A percentile compares a stretch with the other conserved stretches of the same genome.
Conservation (phyloP, 2,797 vertebrate species). For the Huso huso region DNA sequence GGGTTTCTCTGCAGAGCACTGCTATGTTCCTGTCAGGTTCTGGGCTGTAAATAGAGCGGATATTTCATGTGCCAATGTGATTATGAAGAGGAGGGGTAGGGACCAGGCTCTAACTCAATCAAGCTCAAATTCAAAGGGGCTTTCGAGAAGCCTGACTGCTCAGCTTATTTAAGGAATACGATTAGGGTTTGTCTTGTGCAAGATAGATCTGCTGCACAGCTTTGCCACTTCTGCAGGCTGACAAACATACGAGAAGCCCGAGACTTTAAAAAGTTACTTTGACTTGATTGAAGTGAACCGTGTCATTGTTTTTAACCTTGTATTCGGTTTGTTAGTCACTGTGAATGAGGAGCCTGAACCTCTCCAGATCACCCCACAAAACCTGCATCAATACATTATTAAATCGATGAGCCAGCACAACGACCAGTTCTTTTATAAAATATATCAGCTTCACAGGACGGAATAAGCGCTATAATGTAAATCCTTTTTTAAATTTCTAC, state of each 20-base stretch:
- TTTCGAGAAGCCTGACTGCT: constrained; percentile 6
- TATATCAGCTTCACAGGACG: too few species aligned
- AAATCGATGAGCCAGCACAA: too few species aligned
- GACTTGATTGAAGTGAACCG: background rate
- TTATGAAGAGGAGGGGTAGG: constrained; percentile 10
- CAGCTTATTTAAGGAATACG: constrained; percentile 24
- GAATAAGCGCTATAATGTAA: too few species aligned
- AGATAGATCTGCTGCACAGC: constrained; percentile 25
- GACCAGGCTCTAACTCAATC: constrained; percentile 18
- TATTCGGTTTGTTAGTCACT: too few species aligned
- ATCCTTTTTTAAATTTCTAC: too few species aligned
- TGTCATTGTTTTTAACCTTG: too few species aligned
- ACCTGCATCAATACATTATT: too few species aligned
- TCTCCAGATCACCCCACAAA: too few species aligned
- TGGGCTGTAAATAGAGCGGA: constrained; percentile 3
- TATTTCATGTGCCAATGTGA: constrained; percentile 11
- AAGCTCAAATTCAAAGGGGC: constrained; percentile 18
- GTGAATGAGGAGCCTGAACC: too few species aligned
- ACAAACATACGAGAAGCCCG: background rate
- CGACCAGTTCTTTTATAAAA: too few species aligned
- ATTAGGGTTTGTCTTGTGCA: constrained; percentile 32
- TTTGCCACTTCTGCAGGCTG: constrained; percentile 17
- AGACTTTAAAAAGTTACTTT: background rate
- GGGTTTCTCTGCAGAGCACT: background rate
- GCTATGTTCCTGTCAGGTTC: background rate